These are phyloP conservation scores for Ormyrus rosae DNA, from an alignment of 2,888 invertebrate species.

Conservation along the genomic window DNA sequence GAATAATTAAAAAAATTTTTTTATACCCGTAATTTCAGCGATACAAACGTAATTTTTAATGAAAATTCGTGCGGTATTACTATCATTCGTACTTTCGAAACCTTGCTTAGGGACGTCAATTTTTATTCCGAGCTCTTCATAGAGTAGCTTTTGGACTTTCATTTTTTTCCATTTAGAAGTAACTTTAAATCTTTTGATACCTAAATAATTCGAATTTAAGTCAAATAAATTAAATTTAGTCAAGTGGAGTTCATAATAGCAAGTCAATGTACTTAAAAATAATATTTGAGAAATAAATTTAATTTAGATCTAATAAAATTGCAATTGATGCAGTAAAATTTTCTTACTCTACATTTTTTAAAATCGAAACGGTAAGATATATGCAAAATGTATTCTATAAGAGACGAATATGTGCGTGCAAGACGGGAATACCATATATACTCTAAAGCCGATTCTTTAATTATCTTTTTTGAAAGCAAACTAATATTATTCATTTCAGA, in stretches of 20 bases:
- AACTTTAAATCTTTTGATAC: neutral
- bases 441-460: slow-evolving; percentile 9
- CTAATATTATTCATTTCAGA: slow-evolving; percentile 11
- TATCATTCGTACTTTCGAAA: slow-evolving; percentile 31
- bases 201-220: neutral
- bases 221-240: neutral
- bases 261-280: neutral
- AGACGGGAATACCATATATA: neutral
- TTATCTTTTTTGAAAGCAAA: slow-evolving; percentile 1
- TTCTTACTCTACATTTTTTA: slow-evolving; percentile 22
- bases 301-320: neutral
- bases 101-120: slow-evolving; percentile 27
- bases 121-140: neutral
- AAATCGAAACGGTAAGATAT: slow-evolving; percentile 31
- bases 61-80: slow-evolving; percentile 34
- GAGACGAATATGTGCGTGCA: slow-evolving; percentile 15
- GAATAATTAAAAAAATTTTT: neutral
- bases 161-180: neutral
- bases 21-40: neutral
- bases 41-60: neutral
- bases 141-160: neutral
- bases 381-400: slow-evolving; percentile 18
- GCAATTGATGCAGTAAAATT: neutral
- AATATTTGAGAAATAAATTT: neutral
- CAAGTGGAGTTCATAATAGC: neutral